Evolutionary conservation across 64 coral and sea anemone species (phyloP).

Genomic region (Anthopleura sola): DNA sequence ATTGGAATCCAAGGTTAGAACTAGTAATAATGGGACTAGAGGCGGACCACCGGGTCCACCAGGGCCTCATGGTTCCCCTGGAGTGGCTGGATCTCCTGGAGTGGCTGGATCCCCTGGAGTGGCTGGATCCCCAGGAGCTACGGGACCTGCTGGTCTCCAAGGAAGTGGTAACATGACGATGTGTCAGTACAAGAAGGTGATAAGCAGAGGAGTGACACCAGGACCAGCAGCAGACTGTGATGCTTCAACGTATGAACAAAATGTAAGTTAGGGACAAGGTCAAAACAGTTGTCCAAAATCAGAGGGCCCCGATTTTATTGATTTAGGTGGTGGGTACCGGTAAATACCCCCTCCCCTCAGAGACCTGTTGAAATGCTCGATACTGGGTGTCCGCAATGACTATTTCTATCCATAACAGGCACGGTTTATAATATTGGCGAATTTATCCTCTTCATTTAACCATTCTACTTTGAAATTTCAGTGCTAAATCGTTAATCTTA

Average conservation of each 20-base stretch:
- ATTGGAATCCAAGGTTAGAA: not conserved
- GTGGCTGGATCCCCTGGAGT: not conserved
- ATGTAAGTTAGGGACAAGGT: too few species aligned
- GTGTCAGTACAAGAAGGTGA: conserved; percentile 9
- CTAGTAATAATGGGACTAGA: not conserved
- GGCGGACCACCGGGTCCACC: not conserved
- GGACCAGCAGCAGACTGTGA: not conserved
- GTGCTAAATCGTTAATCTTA: too few species aligned
- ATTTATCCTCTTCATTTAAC: too few species aligned
- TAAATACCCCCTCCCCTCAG: too few species aligned
- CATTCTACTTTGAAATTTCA: too few species aligned
- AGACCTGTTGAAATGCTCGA: too few species aligned
- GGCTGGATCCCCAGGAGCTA: not conserved
- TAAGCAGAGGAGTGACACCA: not conserved
- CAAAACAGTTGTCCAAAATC: too few species aligned
- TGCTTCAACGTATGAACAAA: not conserved
- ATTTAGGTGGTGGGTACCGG: too few species aligned
- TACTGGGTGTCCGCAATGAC: too few species aligned
- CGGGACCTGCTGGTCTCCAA: not conserved
- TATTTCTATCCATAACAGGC: too few species aligned
- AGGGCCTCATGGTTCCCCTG: not conserved
- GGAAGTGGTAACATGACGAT: conserved; percentile 20
- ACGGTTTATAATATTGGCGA: too few species aligned
- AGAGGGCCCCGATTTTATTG: too few species aligned
- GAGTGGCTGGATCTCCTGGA: not conserved